Evolutionary conservation across 2,888 invertebrate species (phyloP).

Genomic region (Conops quadrifasciatus): DNA sequence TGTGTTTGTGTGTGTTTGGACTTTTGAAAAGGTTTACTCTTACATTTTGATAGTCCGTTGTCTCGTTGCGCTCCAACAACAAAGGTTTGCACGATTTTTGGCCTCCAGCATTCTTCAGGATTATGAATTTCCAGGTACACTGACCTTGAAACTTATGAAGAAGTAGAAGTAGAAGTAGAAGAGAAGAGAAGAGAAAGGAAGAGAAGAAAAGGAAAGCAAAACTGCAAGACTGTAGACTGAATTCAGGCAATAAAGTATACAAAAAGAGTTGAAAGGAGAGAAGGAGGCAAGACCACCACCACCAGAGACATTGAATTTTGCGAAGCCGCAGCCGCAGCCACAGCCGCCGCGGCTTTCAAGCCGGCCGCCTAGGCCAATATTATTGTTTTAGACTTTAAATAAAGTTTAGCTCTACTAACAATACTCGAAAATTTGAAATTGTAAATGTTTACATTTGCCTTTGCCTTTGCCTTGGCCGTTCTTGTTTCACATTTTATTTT

Average conservation of each 20-base stretch:
- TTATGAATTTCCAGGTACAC: constrained; percentile 33
- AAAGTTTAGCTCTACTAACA: constrained; percentile 46
- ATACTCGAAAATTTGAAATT: constrained; percentile 54
- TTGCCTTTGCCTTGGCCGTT: constrained; percentile 2
- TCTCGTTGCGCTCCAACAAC: not conserved
- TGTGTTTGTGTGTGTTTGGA: not conserved
- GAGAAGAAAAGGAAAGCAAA: not conserved
- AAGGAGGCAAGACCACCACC: not conserved
- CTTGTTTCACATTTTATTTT: constrained; percentile 4
- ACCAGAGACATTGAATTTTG: not conserved
- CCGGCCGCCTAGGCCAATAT: constrained; percentile 25
- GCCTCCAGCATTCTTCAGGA: constrained; percentile 25
- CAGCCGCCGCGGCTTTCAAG: not conserved
- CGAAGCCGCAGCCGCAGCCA: not conserved
- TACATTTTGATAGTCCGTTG: constrained; percentile 7
- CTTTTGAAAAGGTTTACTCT: constrained; percentile 10
- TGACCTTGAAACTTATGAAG: constrained; percentile 37
- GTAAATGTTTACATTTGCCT: constrained; percentile 52
- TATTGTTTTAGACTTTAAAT: constrained; percentile 39
- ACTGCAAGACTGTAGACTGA: not conserved
- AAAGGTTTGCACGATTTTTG: constrained; percentile 26
- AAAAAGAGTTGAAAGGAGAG: not conserved
- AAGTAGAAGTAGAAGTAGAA: not conserved
- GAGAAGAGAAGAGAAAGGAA: not conserved
- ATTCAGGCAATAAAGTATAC: too few relatives aligned